Percentiles rank a stretch among this genome's conserved stretches.
Conservation (phyloP, 2,797 vertebrate genomes). For the Mastacembelus armatus region DNA sequence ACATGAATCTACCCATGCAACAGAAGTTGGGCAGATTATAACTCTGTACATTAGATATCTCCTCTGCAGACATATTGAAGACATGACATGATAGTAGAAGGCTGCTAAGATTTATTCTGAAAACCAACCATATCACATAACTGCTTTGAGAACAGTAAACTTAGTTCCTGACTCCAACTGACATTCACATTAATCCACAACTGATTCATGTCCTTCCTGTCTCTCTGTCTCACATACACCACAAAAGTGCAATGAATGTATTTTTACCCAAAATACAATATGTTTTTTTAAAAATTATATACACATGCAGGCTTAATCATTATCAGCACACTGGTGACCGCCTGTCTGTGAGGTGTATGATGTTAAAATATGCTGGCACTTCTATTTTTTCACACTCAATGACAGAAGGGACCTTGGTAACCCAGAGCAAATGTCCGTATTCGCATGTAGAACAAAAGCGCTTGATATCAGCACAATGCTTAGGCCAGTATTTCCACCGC, state of each 20-base stretch:
- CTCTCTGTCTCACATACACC: conserved; percentile 45
- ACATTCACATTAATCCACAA: conserved; percentile 78
- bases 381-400: conserved; percentile 72
- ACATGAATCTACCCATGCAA: conserved; percentile 71
- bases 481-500: conserved; percentile 65
- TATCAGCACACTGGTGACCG: conserved; percentile 65
- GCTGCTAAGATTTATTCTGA: conserved; percentile 83
- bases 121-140: conserved; percentile 81
- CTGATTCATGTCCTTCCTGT: conserved; percentile 73
- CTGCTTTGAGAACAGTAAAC: conserved; percentile 81
- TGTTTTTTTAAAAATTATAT: conserved; percentile 37
- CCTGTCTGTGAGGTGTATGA: conserved; percentile 54
- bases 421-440: conserved; percentile 71
- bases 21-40: conserved; percentile 70
- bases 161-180: conserved; percentile 74
- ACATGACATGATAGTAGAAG: conserved; percentile 79
- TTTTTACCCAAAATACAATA: conserved; percentile 73
- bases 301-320: conserved; percentile 68
- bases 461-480: conserved; percentile 77
- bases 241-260: conserved; percentile 63
- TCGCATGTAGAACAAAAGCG: conserved; percentile 72
- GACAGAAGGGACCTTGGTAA: conserved; percentile 77
- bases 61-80: conserved; percentile 78
- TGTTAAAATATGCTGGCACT: conserved; percentile 76
- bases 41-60: conserved; percentile 77